These are phyloP conservation scores for Gobio gobio DNA, from an alignment of 2,113 vertebrate species.

Conservation along the genomic window DNA sequence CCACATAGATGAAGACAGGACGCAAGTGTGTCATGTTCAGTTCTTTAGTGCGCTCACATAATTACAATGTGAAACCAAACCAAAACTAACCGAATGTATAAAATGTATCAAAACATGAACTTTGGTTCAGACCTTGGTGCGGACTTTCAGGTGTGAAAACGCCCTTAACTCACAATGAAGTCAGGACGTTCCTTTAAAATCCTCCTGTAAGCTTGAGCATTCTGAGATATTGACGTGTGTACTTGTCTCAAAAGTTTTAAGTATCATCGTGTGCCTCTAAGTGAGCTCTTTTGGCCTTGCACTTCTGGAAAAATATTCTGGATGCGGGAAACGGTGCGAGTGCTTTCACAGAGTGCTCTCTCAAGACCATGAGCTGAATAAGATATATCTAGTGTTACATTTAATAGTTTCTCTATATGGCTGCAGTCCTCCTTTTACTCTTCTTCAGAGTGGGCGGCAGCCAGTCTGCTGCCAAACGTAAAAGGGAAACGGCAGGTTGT, in stretches of 20 bases:
- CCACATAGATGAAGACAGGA: too few species aligned
- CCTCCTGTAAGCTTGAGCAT: not conserved
- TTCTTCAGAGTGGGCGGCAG: not conserved
- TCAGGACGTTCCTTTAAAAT: not conserved
- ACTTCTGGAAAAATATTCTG: slow-evolving; percentile 7
- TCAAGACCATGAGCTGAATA: not conserved
- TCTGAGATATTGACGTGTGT: not conserved
- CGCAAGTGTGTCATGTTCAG: too few species aligned
- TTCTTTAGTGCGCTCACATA: too few species aligned
- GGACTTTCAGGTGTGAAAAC: too few species aligned
- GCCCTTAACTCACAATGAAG: not conserved
- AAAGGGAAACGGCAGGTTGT: slow-evolving; percentile 22
- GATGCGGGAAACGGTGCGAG: not conserved
- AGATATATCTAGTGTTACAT: not conserved
- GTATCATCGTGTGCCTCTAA: not conserved
- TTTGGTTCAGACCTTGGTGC: too few species aligned
- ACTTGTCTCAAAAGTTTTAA: slow-evolving; percentile 7
- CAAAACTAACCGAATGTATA: too few species aligned
- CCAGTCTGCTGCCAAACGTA: slow-evolving; percentile 6
- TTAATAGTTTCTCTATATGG: not conserved
- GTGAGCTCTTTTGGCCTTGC: not conserved
- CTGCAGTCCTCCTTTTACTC: not conserved
- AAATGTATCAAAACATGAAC: too few species aligned
- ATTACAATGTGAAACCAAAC: too few species aligned
- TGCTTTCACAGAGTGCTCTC: not conserved